Evolutionary conservation across 2,113 vertebrate species (phyloP).

Genomic region (Heterocephalus glaber): DNA sequence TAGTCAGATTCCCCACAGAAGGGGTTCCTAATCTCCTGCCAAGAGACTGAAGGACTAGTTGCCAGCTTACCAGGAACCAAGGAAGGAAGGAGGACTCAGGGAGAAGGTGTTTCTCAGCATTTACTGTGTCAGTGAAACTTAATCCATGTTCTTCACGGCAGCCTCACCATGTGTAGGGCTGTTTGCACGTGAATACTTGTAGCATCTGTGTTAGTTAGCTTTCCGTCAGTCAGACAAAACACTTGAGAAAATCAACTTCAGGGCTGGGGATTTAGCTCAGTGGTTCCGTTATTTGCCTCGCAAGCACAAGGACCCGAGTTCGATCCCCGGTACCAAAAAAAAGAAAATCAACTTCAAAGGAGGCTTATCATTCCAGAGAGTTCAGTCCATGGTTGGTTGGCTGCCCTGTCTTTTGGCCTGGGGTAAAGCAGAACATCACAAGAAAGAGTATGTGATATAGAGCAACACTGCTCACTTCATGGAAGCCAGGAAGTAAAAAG

Average conservation of each 20-base stretch:
- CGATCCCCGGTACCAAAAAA: too few relatives aligned
- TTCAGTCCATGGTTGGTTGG: too few relatives aligned
- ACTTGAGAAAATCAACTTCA: not conserved
- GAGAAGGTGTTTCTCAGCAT: not conserved
- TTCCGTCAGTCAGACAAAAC: not conserved
- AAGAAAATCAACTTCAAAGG: too few relatives aligned
- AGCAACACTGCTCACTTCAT: too few relatives aligned
- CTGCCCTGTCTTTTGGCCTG: not conserved
- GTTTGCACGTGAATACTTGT: not conserved
- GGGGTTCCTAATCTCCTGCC: not conserved
- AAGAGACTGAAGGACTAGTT: not conserved
- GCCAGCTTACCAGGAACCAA: not conserved
- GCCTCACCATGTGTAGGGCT: not conserved
- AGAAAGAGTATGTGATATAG: not conserved
- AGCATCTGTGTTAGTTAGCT: not conserved
- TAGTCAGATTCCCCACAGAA: conserved; percentile 1
- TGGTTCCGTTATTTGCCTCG: too few relatives aligned
- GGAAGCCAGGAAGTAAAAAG: not conserved
- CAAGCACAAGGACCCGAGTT: too few relatives aligned
- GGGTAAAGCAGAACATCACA: not conserved
- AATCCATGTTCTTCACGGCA: not conserved
- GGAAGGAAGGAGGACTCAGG: not conserved
- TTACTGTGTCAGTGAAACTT: too few relatives aligned
- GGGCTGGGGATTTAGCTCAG: too few relatives aligned
- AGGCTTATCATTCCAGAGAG: not conserved